Base-by-base conservation (phyloP, 2,888 invertebrate genomes). In the Luperina nickerlii region DNA sequence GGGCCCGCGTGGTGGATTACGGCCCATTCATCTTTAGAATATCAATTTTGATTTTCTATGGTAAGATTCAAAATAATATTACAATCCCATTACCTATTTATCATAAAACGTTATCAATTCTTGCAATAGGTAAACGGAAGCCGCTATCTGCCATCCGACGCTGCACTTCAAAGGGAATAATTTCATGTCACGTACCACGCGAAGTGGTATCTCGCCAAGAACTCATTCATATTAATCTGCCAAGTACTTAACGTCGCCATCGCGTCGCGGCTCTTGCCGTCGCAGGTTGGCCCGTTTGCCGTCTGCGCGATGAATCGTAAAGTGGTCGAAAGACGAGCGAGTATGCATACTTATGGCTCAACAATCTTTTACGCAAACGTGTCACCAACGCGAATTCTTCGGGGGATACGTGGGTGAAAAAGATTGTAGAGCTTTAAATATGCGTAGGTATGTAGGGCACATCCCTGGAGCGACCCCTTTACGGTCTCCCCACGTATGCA, bases 211-310 rank as follows among this genome's bases (percentile, higher is more conserved):
- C 51, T 48, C 82, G 9, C 42, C 9, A 79, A 62, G 79, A 48
- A 48, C 78, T 78, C 83, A 78, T 78, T 78, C 83, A 78, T 78
- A 78, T 78, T 78, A 82, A 63, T 82, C 51, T 75, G 78, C 42
- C 51, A 54, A 78, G 78, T 51, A 42, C 83, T 78, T 78, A 74
- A n/a, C 20, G 75, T 32, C 51, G n/a, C n/a, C 51, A 62, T 9
- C 57, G 27, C 45, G 69, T 54, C 42, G 42, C 4, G 42, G 27
- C 54, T 42, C 32, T 45, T 42, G 54, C n/a, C 9, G 27, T 45
- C 51, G 5, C 76, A 45, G 62, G 83, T 18, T 75, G n/a, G 8
- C 27, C 38, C 48, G 27, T 51, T 62, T 20, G 11, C 62, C 20
- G 75, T 51, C 62, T 20, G 62, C 42, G 20, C 20, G 20, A n/a